phyloP scores from a whole-genome alignment of 2,797 vertebrate genomes.

The Rhodeus uyekii region DNA sequence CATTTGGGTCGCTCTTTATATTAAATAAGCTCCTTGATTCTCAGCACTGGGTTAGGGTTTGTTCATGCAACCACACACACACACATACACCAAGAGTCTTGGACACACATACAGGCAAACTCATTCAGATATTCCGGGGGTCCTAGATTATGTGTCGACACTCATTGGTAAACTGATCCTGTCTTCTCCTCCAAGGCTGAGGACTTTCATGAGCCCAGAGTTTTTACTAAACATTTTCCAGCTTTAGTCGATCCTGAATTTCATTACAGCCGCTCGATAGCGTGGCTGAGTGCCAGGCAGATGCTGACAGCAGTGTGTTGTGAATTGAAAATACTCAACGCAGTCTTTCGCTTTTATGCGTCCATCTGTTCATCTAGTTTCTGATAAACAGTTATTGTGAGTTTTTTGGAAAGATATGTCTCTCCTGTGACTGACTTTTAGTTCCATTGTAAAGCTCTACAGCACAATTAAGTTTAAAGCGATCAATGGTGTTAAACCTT shows the following conservation, averaged over 20 bases:
- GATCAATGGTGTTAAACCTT: conserved; percentile 72
- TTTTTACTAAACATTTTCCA: conserved; percentile 64
- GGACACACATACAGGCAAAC: conserved; percentile 15
- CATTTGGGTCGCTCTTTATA: conserved; percentile 2
- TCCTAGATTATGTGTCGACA: conserved; percentile 23
- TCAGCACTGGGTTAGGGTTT: conserved; percentile 19
- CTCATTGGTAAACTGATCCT: conserved; percentile 60
- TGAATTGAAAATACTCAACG: conserved; percentile 38
- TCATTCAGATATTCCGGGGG: conserved; percentile 28
- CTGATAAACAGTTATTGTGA: conserved; percentile 33
- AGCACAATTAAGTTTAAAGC: conserved; percentile 61
- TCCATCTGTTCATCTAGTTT: conserved; percentile 39
- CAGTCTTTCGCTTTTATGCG: conserved; percentile 36
- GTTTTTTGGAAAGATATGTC: conserved; percentile 18
- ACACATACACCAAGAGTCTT: neutral
- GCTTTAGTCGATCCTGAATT: conserved; percentile 69
- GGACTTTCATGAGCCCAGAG: conserved; percentile 53
- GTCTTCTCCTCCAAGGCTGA: conserved; percentile 61
- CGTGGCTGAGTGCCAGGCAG: conserved; percentile 60
- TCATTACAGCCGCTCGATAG: conserved; percentile 64
- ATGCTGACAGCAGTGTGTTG: conserved; percentile 22
- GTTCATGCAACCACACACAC: conserved; percentile 21
- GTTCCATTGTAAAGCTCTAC: conserved; percentile 52
- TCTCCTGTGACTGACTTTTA: conserved; percentile 45
- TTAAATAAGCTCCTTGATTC: conserved; percentile 27